Base-by-base conservation (phyloP, 2,888 invertebrate genomes). In the Rambutsinella grinnellia region DNA sequence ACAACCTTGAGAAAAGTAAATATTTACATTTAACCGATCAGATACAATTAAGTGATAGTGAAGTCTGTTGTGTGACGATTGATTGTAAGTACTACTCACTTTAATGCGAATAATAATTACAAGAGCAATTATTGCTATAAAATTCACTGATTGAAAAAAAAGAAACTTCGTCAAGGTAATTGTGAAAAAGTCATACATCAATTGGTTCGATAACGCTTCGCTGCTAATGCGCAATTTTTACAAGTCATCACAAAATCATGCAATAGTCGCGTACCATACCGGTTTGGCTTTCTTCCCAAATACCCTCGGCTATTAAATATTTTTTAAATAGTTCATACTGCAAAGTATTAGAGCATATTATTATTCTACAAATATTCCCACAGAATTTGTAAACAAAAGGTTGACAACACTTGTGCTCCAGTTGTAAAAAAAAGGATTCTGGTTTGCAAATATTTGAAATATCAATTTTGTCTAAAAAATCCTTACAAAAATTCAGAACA, bases 1-100 rank as follows among this genome's bases (percentile, higher is more conserved):
- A 75, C 67, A 75, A 27, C 75, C 75, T 75, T 75, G 75, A 62
- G 57, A 62, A 67, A 67, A 24, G 65, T 49, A 72, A 72, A 72
- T 58, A 60, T 72, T 65, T 72, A 47, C 36, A 36, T 36, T 36
- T 36, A 36, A 8, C 36, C 13, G 36, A 36, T 36, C 13, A 13
- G 13, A 13, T 36, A 36, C 6, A 36, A 36, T 8, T 36, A 36
- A 36, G 36, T 36, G 36, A 36, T n/a, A n/a, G 36, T 13, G 36
- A 36, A 36, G 13, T 36, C 6, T 36, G 36, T 36, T 36, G 13
- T 36, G 36, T 36, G 36, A 36, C 36, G 36, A 13, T n/a, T n/a
- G n/a, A n/a, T n/a, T n/a, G n/a, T n/a, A n/a, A n/a, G n/a, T n/a
- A n/a, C n/a, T n/a, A n/a, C n/a, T n/a, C n/a, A n/a, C n/a, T n/a